Conservation (phyloP, 2,797 vertebrate genomes). For the Poecilia gillii region DNA sequence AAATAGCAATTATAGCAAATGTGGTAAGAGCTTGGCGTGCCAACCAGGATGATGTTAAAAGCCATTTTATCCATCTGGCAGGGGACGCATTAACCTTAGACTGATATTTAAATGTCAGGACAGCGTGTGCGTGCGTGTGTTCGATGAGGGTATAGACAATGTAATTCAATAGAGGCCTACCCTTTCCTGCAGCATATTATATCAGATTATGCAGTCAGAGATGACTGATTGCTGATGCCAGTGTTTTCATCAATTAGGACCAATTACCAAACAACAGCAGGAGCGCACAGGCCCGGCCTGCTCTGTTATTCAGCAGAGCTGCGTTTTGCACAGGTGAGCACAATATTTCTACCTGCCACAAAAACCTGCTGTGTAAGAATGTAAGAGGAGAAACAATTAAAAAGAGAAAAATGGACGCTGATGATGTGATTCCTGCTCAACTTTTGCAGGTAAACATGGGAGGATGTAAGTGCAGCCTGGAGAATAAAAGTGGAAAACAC, state of each 20-base stretch:
- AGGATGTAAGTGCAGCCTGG: neutral
- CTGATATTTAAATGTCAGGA: conserved; percentile 83
- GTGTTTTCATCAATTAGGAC: conserved; percentile 74
- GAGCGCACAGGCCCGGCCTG: conserved; percentile 29
- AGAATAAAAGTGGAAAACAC: neutral
- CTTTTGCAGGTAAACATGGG: conserved; percentile 3
- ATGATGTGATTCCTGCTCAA: neutral
- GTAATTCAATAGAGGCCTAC: conserved; percentile 70
- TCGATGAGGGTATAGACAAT: conserved; percentile 49
- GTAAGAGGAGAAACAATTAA: neutral
- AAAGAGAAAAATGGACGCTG: neutral
- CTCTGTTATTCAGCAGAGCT: conserved; percentile 46
- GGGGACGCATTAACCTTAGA: conserved; percentile 78
- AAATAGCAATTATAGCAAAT: conserved; percentile 48
- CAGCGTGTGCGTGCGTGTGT: conserved; percentile 37
- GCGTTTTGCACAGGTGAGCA: conserved; percentile 25
- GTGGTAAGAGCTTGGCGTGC: conserved; percentile 23
- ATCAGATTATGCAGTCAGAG: conserved; percentile 68
- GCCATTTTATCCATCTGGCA: conserved; percentile 60
- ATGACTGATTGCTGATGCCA: conserved; percentile 64
- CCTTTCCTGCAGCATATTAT: conserved; percentile 69
- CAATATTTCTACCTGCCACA: conserved; percentile 28
- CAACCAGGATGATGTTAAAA: conserved; percentile 50
- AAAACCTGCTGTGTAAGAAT: conserved; percentile 22
- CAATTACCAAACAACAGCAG: conserved; percentile 67